These are phyloP conservation scores for Eupithecia inturbata DNA, from an alignment of 2,888 invertebrate species.

Conservation along the genomic window DNA sequence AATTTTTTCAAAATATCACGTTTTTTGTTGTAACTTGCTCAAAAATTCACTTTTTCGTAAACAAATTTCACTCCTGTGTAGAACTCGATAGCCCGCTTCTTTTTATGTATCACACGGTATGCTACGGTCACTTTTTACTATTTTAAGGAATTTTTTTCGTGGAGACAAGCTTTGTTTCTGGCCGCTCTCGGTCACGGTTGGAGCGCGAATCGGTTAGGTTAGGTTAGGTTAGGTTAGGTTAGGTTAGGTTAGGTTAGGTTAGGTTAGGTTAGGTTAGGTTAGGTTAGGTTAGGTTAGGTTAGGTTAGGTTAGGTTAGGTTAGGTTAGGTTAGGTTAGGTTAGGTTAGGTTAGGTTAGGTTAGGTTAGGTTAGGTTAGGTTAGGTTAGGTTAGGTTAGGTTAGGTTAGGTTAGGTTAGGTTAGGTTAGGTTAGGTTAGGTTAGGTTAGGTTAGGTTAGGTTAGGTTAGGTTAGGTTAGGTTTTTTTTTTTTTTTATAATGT, in stretches of 20 bases:
- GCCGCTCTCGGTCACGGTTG: too few species aligned
- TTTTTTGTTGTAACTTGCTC: too few species aligned
- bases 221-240: neutral
- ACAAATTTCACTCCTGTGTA: too few species aligned
- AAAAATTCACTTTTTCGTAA: too few species aligned
- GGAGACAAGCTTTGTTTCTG: too few species aligned
- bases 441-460: slow-evolving; percentile 41
- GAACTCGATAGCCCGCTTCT: too few species aligned
- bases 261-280: slow-evolving; percentile 38
- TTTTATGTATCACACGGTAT: too few species aligned
- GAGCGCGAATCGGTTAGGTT: neutral
- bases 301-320: slow-evolving; percentile 40
- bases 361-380: slow-evolving; percentile 41
- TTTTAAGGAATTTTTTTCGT: too few species aligned
- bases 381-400: slow-evolving; percentile 40
- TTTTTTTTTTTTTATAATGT: too few species aligned
- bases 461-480: slow-evolving; percentile 40
- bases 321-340: slow-evolving; percentile 40
- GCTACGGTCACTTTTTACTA: too few species aligned
- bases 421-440: slow-evolving; percentile 39
- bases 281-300: slow-evolving; percentile 40
- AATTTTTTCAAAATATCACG: too few species aligned
- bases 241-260: slow-evolving; percentile 32
- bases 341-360: slow-evolving; percentile 39
- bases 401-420: slow-evolving; percentile 39